Percentiles rank a stretch among this genome's conserved stretches.
These are phyloP conservation scores for Rhagium mordax DNA, from an alignment of 2,888 invertebrate species.

Conservation along the genomic window DNA sequence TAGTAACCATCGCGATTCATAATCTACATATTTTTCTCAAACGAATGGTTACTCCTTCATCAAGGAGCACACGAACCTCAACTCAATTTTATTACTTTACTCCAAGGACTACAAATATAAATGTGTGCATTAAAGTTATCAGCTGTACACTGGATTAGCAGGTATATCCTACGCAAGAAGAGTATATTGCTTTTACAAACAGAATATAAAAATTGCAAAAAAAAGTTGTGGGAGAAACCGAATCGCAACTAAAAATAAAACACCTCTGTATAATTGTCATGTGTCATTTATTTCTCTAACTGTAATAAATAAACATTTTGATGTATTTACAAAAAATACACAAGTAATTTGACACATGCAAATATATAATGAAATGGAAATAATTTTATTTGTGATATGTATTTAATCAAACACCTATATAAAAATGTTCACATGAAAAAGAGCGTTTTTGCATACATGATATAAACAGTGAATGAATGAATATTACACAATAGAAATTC, in stretches of 20 bases:
- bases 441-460: conserved; percentile 52
- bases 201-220: too few relatives aligned
- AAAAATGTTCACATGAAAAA: conserved; percentile 65
- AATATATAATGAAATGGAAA: conserved; percentile 59
- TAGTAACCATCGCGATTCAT: too few relatives aligned
- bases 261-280: conserved; percentile 40
- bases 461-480: conserved; percentile 53
- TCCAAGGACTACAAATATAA: too few relatives aligned
- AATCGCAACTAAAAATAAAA: not conserved
- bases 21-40: too few relatives aligned
- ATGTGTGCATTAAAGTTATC: too few relatives aligned
- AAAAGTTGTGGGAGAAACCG: too few relatives aligned
- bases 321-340: conserved; percentile 63
- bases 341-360: conserved; percentile 59
- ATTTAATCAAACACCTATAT: conserved; percentile 67
- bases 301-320: conserved; percentile 61
- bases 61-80: too few relatives aligned
- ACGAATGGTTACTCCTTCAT: too few relatives aligned
- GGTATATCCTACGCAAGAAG: too few relatives aligned
- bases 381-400: conserved; percentile 66
- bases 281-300: conserved; percentile 61
- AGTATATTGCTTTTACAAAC: too few relatives aligned
- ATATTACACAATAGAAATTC: conserved; percentile 52
- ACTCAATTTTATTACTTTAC: too few relatives aligned
- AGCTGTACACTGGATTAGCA: too few relatives aligned